Base-by-base conservation (phyloP, 1,140 invertebrate genomes). In the Microvelia longipes region DNA sequence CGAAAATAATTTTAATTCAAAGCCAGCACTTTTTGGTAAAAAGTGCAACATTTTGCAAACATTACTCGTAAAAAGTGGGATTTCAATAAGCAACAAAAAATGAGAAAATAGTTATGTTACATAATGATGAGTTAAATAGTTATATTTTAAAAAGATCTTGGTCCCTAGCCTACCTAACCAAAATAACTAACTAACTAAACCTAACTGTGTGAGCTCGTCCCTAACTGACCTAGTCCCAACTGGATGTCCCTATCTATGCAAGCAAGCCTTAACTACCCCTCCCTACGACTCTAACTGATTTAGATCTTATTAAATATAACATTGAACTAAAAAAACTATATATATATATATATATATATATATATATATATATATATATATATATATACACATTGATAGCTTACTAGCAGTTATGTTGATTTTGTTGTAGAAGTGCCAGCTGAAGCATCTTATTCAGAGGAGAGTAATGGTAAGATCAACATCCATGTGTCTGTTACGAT, bases 381-480 rank as follows among this genome's bases (percentile, higher is more conserved):
- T n/a, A n/a, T 68, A 61, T 26, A 5, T 65, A 28, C 2, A 65
- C 66, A 14, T 65, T 19, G 15, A 29, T 71, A 27, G 19, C 50
- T 29, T 27, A 28, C 24, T 19, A 70, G 29, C n/a, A 70, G n/a
- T 28, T 25, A 60, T n/a, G 13, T 29, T 69, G 70, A 29, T 24
- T 68, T 50, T 66, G 28, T 70, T 71, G 74, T 72, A 62, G 75
- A 77, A 66, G 75, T 80, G 19, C 78, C 79, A 64, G 77, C 79
- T 25, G 78, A 80, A 74, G 77, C 80, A 2, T 76, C 73, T 64
- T 78, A 77, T 68, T 74, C 76, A 0, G 75, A 86, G 70, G 89
- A 91, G 79, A 87, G 87, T 78, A 91, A 91, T 82, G 90, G 90
- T 79, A 92, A 92, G 83, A 90, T 92, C 80, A 92, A 92, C 83